Conservation (phyloP, 1,140 invertebrate genomes). For the Asbolus verrucosus region DNA sequence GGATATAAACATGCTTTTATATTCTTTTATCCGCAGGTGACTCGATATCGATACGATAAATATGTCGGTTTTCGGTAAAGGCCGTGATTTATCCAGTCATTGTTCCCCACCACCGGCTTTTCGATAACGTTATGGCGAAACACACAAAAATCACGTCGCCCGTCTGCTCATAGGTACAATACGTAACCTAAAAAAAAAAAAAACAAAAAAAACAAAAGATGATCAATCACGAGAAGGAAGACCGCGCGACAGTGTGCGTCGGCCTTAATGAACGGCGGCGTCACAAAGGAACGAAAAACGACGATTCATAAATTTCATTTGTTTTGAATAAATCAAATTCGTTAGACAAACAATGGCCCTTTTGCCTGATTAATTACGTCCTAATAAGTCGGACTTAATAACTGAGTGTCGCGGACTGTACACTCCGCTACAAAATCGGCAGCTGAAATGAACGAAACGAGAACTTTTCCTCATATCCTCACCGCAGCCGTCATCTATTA, state of each 20-base stretch:
- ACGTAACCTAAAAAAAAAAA: neutral
- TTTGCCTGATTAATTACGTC: slow-evolving; percentile 50
- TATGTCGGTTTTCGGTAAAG: slow-evolving; percentile 50
- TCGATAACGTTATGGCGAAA: neutral
- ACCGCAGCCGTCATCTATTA: no score
- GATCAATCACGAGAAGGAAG: slow-evolving; percentile 58
- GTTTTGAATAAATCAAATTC: slow-evolving; percentile 60
- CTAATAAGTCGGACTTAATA: neutral
- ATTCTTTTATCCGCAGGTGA: slow-evolving; percentile 51
- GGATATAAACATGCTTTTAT: slow-evolving; percentile 51
- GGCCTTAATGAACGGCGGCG: slow-evolving; percentile 59
- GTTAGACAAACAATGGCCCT: slow-evolving; percentile 55
- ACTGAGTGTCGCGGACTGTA: neutral
- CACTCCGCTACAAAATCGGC: no score
- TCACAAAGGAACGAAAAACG: slow-evolving; percentile 58
- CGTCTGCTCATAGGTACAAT: no score
- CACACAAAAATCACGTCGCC: no score
- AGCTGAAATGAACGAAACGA: no score
- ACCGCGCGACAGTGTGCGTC: slow-evolving; percentile 57
- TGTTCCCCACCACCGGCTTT: slow-evolving; percentile 33
- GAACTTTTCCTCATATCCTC: no score
- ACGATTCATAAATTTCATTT: slow-evolving; percentile 61
- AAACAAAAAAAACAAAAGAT: slow-evolving; percentile 49
- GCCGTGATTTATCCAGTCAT: slow-evolving; percentile 49
- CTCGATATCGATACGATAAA: slow-evolving; percentile 51